Evolutionary conservation across 1,140 invertebrate genomes (phyloP), one percentile per base, ranked within the genome.

Genomic region (Dendroctonus ponderosae): DNA sequence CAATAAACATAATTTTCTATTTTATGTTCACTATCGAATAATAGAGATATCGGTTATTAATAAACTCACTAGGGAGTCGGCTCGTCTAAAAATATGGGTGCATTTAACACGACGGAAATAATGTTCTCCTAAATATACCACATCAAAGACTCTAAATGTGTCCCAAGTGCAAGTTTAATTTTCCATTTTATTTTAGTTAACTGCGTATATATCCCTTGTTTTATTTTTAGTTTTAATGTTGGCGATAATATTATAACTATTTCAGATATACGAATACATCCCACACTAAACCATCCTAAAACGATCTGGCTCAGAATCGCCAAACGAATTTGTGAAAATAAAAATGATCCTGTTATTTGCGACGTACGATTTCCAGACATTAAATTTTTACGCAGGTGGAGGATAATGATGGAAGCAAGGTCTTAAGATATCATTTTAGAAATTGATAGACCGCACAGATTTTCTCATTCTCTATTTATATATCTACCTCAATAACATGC

Each of bases 211-310:
- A 11, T 49, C 43, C 26, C 12, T 12, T 49, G 39, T 43, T 53
- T 14, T 62, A 62, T 62, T 52, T 52, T 62, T 62, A 62, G 61
- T 52, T 62, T 53, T 54, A 62, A 52, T 51, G 49, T 39, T 62
- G 50, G 61, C 61, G n/a, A 54, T 54, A 62, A 44, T 62, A 53
- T 62, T 62, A 42, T 52, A 52, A 62, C 61, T 62, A 62, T 62
- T 62, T 62, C 39, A 38, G 14, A 46, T 53, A 62, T 62, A 37
- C 9, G 42, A 50, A 61, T 51, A 12, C 51, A 43, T 52, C 61
- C 61, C 43, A 59, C 57, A 59, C 46, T 5, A 46, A 7, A 43
- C 9, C 11, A 44, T 56, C 39, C 42, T 3, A 57, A 26, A 40
- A 44, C 15, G 42, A 15, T 51, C 37, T 49, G 26, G 44, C 46